These are phyloP conservation scores for Melieria crassipennis DNA, from an alignment of 2,888 invertebrate species.

Conservation along the genomic window DNA sequence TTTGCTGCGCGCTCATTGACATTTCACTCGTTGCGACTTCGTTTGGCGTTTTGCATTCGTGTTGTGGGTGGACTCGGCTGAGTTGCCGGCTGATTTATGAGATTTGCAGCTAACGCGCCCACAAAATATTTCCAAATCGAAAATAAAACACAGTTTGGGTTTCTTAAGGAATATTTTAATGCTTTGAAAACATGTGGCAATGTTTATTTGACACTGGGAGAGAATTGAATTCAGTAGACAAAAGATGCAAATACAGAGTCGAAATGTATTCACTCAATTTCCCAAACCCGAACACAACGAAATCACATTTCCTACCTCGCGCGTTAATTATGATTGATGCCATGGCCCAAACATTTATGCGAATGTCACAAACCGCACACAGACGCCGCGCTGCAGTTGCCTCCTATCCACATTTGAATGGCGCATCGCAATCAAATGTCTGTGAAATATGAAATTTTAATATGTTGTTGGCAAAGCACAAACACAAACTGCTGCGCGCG, in stretches of 20 bases:
- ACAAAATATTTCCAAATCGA: too few species aligned
- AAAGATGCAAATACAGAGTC: too few species aligned
- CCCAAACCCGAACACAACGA: neutral
- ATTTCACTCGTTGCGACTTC: neutral
- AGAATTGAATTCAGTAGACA: too few species aligned
- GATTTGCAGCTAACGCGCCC: constrained; percentile 12
- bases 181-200: too few species aligned
- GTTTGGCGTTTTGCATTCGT: constrained; percentile 24
- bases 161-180: too few species aligned
- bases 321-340: constrained; percentile 14
- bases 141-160: too few species aligned
- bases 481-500: constrained; percentile 7
- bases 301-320: neutral
- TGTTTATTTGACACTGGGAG: too few species aligned
- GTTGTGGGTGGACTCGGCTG: constrained; percentile 19
- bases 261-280: neutral
- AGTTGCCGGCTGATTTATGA: constrained; percentile 24
- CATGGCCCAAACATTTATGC: neutral
- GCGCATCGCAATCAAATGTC: constrained; percentile 6
- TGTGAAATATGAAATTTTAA: constrained; percentile 54
- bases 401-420: neutral
- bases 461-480: constrained; percentile 60
- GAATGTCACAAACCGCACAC: neutral
- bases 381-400: neutral
- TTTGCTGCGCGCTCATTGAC: neutral